Evolutionary conservation across 2,797 vertebrate genomes (phyloP).

Genomic region (Telmatherina bonti): DNA sequence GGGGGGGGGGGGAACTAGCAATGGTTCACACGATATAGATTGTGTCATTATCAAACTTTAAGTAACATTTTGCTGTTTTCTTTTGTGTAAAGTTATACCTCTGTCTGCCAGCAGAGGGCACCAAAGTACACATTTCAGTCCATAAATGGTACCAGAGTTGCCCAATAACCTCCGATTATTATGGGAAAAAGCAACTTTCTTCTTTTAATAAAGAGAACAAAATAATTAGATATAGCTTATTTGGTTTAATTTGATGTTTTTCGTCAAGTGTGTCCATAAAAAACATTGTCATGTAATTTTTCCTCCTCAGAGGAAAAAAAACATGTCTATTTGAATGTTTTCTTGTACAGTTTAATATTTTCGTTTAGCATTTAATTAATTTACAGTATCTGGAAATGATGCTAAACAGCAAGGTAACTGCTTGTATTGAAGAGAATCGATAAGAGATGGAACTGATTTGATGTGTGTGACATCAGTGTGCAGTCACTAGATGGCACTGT

Average conservation of each 20-base stretch:
- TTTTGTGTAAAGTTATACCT: not conserved
- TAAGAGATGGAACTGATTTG: too few relatives aligned
- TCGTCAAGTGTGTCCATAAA: not conserved
- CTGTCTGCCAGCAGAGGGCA: slow-evolving; percentile 48
- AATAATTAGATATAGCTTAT: not conserved
- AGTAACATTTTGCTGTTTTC: fast-evolving
- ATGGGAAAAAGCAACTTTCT: not conserved
- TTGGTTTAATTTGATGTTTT: not conserved
- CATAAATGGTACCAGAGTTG: not conserved
- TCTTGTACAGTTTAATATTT: not conserved
- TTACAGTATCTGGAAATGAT: not conserved
- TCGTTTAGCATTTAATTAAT: not conserved
- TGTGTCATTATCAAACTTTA: too few relatives aligned
- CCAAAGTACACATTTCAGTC: slow-evolving; percentile 12
- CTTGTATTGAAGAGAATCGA: not conserved
- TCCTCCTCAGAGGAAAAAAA: too few relatives aligned
- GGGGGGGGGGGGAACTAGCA: not conserved
- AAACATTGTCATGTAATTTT: not conserved
- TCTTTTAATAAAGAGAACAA: not conserved
- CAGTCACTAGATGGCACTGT: slow-evolving; percentile 57
- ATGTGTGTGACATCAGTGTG: not conserved
- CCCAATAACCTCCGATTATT: too few relatives aligned
- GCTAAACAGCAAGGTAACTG: not conserved
- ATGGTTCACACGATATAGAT: not conserved
- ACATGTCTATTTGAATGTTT: not conserved